Base-by-base conservation (phyloP, 2,888 invertebrate species). In the Oligia latruncula region DNA sequence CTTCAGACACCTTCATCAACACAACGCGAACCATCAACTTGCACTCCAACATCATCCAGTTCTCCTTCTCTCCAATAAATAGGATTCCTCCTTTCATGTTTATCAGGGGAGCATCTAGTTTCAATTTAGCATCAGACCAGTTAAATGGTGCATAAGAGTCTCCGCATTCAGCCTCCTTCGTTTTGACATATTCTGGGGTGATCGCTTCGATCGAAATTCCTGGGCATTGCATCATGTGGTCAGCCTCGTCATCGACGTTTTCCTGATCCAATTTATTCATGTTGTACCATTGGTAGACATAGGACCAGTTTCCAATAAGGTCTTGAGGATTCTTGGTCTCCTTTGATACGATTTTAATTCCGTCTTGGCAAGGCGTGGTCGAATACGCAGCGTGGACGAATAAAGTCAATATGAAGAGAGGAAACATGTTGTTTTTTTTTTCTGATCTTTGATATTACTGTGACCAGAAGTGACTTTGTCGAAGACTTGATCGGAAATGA, bases 251-350 rank as follows among this genome's bases (percentile, higher is more conserved):
- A 8, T 71, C 1, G 13, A 60, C 8, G 35, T 83, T 77, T 77
- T 88, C 80, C 4, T 15, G 17, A 0, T 75, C 17, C 62, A 81
- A 81, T 62, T 77, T 64, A 55, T 77, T 83, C 0, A 73, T 11
- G 29, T n/a, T 85, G 17, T 82, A 85, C 88, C 88, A 88, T 46
- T 83, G 87, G 67, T 87, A 88, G 0, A 87, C 79, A 60, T 83
- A 88, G 0, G 67, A 77, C 88, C 88, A 88, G n/a, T 82, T 83
- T 15, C 88, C 88, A 23, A 82, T 71, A 5, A 88, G 40, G 2
- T 81, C 76, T 71, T 65, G n/a, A 43, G 78, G 58, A 13, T 77
- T 78, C 5, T 74, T 72, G 15, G 80, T 78, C 1, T 71, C 40
- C 20, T 60, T 43, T 2, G 80, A 64, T 5, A 72, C n/a, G 29